These are phyloP conservation scores for Molothrus aeneus DNA, from an alignment of 2,797 vertebrate species.

Conservation along the genomic window DNA sequence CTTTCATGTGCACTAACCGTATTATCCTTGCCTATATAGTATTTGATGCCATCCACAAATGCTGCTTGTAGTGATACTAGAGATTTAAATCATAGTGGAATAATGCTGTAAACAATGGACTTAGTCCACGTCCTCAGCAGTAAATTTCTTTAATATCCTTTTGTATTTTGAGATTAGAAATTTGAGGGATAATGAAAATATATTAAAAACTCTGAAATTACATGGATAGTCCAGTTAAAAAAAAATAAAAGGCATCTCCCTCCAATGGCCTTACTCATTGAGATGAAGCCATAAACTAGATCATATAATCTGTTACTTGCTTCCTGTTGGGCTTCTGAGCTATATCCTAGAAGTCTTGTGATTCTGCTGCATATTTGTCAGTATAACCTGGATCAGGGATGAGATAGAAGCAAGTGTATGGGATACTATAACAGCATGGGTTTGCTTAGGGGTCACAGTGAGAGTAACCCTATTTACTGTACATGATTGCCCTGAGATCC, in stretches of 20 bases:
- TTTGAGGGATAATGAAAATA: not conserved
- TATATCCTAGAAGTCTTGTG: not conserved
- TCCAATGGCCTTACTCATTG: not conserved
- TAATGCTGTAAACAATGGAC: not conserved
- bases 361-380: not conserved
- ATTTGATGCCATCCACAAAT: not conserved
- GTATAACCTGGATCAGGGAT: not conserved
- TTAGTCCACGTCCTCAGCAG: not conserved
- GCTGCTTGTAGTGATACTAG: not conserved
- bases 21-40: not conserved
- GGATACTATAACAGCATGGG: not conserved
- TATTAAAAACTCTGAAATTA: not conserved
- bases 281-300: not conserved
- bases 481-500: not conserved
- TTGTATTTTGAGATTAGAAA: not conserved
- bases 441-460: not conserved
- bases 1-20: not conserved
- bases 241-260: not conserved
- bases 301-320: not conserved
- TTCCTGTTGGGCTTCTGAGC: not conserved
- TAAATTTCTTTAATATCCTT: not conserved
- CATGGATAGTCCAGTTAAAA: not conserved
- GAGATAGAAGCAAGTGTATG: not conserved
- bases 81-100: not conserved
- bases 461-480: not conserved